These are phyloP conservation scores for Gymnarchus niloticus DNA, from an alignment of 2,113 vertebrate genomes.

Conservation along the genomic window DNA sequence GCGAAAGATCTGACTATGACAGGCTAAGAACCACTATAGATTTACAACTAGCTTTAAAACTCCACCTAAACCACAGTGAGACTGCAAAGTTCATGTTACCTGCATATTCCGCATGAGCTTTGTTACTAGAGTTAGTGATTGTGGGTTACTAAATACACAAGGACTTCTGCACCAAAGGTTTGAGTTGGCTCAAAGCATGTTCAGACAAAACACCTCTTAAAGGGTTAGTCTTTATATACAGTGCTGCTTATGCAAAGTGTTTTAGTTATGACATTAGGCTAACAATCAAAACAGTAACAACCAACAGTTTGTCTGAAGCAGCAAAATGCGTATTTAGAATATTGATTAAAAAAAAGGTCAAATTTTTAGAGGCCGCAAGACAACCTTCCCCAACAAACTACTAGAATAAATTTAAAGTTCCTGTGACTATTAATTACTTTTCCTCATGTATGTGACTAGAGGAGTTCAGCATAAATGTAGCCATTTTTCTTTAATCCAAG, in stretches of 20 bases:
- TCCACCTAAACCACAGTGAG: background rate
- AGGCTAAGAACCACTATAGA: background rate
- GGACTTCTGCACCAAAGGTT: conserved; percentile 21
- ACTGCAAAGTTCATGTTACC: background rate
- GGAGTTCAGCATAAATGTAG: too few relatives aligned
- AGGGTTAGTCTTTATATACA: conserved; percentile 17
- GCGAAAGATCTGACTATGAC: background rate
- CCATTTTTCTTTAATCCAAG: too few relatives aligned
- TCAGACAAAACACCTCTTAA: background rate
- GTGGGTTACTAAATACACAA: conserved; percentile 36
- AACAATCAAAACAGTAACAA: background rate
- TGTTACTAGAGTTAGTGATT: conserved; percentile 8
- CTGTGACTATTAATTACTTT: background rate
- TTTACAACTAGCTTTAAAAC: conserved; percentile 14
- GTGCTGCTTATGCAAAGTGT: background rate
- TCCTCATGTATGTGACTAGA: too few relatives aligned
- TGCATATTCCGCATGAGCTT: conserved; percentile 31
- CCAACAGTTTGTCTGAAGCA: background rate
- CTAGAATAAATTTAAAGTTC: background rate
- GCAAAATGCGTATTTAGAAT: background rate
- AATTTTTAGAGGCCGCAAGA: background rate
- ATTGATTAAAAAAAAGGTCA: background rate
- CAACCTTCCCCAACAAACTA: background rate
- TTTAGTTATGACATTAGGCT: background rate
- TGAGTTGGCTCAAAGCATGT: conserved; percentile 18